Conservation (phyloP, 2,888 invertebrate species). For the Mesochorus sp. region DNA sequence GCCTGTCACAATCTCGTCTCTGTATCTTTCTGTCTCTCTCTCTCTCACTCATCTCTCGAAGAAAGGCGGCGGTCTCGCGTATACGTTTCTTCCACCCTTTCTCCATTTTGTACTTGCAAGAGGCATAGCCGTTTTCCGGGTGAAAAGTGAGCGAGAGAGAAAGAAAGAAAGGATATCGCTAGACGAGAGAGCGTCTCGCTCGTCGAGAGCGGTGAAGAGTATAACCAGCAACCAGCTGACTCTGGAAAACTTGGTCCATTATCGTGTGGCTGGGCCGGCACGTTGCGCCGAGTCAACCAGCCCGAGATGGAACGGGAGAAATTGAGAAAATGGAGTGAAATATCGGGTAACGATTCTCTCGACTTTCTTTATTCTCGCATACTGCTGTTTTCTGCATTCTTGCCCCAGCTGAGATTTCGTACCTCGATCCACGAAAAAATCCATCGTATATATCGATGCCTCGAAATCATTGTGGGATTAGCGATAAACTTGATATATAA, state of each 20-base stretch:
- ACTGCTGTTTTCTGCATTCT: too few relatives aligned
- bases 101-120: neutral
- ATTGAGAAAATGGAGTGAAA: constrained; percentile 63
- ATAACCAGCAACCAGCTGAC: constrained; percentile 63
- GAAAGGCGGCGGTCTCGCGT: constrained; percentile 25
- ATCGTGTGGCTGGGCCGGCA: constrained; percentile 57
- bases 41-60: constrained; percentile 12
- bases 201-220: constrained; percentile 38
- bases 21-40: neutral
- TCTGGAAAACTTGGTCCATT: constrained; percentile 65
- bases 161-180: constrained; percentile 25
- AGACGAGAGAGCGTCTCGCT: constrained; percentile 37
- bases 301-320: constrained; percentile 7
- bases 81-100: constrained; percentile 26
- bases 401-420: too few relatives aligned
- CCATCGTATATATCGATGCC: too few relatives aligned
- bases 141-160: constrained; percentile 45
- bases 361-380: too few relatives aligned
- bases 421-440: too few relatives aligned
- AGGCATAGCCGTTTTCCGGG: constrained; percentile 46
- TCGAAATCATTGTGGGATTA: too few relatives aligned
- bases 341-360: constrained; percentile 65
- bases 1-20: constrained; percentile 11
- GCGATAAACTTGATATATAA: too few relatives aligned
- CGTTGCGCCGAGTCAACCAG: constrained; percentile 60